Percentiles rank a stretch among this genome's conserved stretches.
phyloP scores from a whole-genome alignment of 2,888 invertebrate genomes.

The Cetonia aurata region DNA sequence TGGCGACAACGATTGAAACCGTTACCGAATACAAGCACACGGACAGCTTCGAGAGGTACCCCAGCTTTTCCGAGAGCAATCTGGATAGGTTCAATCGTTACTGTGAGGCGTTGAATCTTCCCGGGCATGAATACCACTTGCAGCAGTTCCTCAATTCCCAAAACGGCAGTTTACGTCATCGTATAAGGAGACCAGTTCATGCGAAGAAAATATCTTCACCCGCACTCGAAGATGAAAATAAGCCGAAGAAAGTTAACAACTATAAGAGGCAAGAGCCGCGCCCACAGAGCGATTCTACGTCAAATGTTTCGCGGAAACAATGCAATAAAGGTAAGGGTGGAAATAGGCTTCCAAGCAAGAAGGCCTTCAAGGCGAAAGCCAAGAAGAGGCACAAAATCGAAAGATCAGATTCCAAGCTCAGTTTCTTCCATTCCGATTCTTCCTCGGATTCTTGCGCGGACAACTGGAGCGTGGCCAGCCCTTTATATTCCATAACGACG shows the following conservation, averaged over 20 bases:
- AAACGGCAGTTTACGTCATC: constrained; percentile 6
- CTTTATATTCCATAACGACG: constrained; percentile 41
- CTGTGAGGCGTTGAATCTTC: constrained; percentile 13
- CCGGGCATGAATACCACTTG: constrained; percentile 27
- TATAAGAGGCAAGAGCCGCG: background rate
- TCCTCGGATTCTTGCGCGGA: constrained; percentile 20
- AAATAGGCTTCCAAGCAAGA: background rate
- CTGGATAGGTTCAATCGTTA: constrained; percentile 25
- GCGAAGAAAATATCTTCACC: background rate
- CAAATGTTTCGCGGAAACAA: constrained; percentile 18
- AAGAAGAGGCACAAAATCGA: background rate
- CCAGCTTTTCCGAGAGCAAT: constrained; percentile 36
- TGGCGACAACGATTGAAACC: constrained; percentile 43
- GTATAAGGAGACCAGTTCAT: background rate
- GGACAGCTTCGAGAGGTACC: constrained; percentile 33
- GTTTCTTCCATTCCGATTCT: background rate
- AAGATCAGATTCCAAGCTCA: background rate
- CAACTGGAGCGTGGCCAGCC: constrained; percentile 44
- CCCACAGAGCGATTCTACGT: constrained; percentile 32
- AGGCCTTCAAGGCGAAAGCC: constrained; percentile 4
- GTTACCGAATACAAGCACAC: constrained; percentile 40
- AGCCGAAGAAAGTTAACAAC: background rate
- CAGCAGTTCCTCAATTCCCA: constrained; percentile 27
- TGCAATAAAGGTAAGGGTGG: too few relatives aligned
- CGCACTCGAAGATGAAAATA: background rate